Evolutionary conservation across 2,113 vertebrate species (phyloP).

Genomic region (Zosterops japonicus): DNA sequence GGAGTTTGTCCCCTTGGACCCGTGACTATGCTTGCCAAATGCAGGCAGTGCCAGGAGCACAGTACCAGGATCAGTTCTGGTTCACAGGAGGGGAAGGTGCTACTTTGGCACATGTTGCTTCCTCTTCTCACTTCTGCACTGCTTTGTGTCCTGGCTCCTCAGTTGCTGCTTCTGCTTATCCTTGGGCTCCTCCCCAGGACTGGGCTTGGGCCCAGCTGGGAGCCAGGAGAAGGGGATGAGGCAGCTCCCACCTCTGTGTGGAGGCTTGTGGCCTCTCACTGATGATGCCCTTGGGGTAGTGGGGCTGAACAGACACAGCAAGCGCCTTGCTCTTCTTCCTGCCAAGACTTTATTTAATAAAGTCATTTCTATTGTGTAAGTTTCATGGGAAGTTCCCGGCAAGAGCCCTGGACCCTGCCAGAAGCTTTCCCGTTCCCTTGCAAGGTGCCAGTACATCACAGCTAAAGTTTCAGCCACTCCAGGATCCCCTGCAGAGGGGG

Average conservation of each 20-base stretch:
- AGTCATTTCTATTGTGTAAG: background rate
- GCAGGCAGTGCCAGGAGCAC: background rate
- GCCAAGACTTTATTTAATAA: slow-evolving; percentile 27
- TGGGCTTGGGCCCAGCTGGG: background rate
- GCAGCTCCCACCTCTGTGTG: background rate
- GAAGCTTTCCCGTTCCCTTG: background rate
- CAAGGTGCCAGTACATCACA: background rate
- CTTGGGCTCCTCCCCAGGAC: background rate
- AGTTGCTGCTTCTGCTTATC: background rate
- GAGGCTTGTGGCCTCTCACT: background rate
- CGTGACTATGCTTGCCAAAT: fast-evolving
- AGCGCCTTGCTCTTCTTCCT: background rate
- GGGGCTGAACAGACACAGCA: background rate
- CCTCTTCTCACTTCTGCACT: slow-evolving; percentile 23
- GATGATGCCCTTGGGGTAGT: background rate
- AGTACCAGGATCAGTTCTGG: background rate
- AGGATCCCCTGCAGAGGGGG: fast-evolving
- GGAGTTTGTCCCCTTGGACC: background rate
- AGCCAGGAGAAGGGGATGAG: background rate
- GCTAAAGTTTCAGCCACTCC: background rate
- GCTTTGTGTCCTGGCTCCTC: background rate
- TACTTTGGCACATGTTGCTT: background rate
- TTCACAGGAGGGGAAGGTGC: background rate
- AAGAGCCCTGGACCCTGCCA: background rate
- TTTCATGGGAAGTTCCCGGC: background rate